phyloP scores from a whole-genome alignment of 2,113 vertebrate genomes.

The Gambusia holbrooki region DNA sequence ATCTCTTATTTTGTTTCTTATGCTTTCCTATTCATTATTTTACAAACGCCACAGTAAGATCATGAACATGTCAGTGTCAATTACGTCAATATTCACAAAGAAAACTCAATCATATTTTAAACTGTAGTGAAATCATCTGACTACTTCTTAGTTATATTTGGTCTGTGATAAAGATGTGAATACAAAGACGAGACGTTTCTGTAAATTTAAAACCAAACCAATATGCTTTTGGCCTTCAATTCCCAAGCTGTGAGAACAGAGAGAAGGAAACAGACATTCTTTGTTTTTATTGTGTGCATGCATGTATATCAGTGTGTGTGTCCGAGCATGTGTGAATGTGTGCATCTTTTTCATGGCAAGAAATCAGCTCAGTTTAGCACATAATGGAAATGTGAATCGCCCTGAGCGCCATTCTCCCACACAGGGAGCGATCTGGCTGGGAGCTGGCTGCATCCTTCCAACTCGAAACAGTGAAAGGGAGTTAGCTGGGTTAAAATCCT shows the following conservation, averaged over 20 bases:
- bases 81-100: not conserved
- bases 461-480: slow-evolving; percentile 71
- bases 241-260: slow-evolving; percentile 21
- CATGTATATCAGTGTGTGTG: slow-evolving; percentile 58
- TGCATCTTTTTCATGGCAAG: slow-evolving; percentile 76
- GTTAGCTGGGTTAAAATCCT: slow-evolving; percentile 72
- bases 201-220: slow-evolving; percentile 18
- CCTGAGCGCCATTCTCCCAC: slow-evolving; percentile 73
- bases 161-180: not conserved
- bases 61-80: not conserved
- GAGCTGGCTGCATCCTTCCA: slow-evolving; percentile 69
- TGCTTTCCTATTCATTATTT: slow-evolving; percentile 32
- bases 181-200: not conserved
- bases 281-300: slow-evolving; percentile 50
- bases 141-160: not conserved
- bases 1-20: slow-evolving; percentile 14
- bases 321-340: slow-evolving; percentile 66
- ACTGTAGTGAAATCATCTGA: not conserved
- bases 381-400: slow-evolving; percentile 80
- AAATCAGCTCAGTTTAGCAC: slow-evolving; percentile 80
- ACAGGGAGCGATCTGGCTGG: slow-evolving; percentile 74
- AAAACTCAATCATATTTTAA: not conserved
- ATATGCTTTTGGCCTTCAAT: slow-evolving; percentile 20
- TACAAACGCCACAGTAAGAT: slow-evolving; percentile 20
- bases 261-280: slow-evolving; percentile 39